A percentile compares a stretch with the other conserved stretches of the same genome.
These are phyloP conservation scores for Thinocorus orbignyianus DNA, from an alignment of 2,113 vertebrate genomes.

Conservation along the genomic window DNA sequence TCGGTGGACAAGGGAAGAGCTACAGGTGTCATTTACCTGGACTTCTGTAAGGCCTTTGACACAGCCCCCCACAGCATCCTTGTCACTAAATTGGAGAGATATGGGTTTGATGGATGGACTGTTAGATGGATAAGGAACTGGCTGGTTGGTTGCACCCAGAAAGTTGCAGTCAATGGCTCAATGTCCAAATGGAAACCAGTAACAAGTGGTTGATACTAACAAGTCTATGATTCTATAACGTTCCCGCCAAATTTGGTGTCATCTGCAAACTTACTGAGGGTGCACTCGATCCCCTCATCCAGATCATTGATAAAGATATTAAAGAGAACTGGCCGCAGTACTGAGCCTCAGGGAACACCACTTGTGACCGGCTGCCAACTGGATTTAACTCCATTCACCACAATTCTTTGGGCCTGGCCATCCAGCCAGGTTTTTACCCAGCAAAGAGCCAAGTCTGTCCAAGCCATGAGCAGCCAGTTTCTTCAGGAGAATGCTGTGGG, in stretches of 20 bases:
- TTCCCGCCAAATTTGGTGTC: too few relatives aligned
- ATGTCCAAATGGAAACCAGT: neutral
- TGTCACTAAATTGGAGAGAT: too few relatives aligned
- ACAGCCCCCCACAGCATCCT: too few relatives aligned
- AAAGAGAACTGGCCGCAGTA: too few relatives aligned
- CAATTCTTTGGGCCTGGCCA: too few relatives aligned
- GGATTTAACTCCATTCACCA: too few relatives aligned
- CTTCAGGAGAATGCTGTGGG: neutral
- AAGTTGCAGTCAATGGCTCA: neutral
- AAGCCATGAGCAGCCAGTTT: neutral
- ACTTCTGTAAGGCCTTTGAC: neutral
- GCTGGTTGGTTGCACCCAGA: neutral
- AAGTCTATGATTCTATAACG: neutral
- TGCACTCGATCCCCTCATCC: too few relatives aligned
- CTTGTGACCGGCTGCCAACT: too few relatives aligned
- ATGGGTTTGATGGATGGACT: neutral
- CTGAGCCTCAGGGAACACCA: too few relatives aligned
- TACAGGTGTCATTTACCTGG: neutral
- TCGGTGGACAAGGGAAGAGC: neutral
- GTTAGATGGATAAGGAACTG: neutral
- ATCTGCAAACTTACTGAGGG: too few relatives aligned
- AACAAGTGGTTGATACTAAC: neutral
- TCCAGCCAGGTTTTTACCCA: neutral
- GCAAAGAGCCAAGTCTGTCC: neutral
- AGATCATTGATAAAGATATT: too few relatives aligned